phyloP scores from a whole-genome alignment of 2,797 vertebrate genomes.

The Salarias fasciatus region DNA sequence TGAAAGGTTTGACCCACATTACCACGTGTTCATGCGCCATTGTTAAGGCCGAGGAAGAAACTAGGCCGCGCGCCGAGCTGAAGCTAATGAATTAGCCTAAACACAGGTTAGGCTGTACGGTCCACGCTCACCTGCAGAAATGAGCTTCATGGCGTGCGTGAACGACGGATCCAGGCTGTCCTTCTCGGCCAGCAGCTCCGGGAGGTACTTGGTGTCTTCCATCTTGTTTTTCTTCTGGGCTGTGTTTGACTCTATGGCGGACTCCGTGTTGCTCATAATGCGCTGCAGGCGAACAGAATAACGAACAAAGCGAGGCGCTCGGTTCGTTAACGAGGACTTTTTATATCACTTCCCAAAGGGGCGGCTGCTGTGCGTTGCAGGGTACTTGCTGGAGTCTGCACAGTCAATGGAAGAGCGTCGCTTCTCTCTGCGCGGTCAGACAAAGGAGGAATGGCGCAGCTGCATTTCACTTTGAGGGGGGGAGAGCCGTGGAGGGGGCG shows the following conservation, averaged over 20 bases:
- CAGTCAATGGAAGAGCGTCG: too few species aligned
- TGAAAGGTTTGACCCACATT: constrained; percentile 14
- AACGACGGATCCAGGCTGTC: constrained; percentile 97
- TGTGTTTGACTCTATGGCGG: constrained; percentile 40
- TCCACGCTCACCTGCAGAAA: constrained; percentile 85
- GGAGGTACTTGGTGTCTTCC: constrained; percentile 95
- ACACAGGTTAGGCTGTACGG: background rate
- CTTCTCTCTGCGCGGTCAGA: constrained; percentile 43
- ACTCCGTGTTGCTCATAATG: constrained; percentile 46
- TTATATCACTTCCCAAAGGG: too few species aligned
- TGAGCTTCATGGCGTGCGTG: constrained; percentile 95
- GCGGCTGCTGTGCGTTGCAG: too few species aligned
- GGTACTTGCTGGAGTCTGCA: too few species aligned
- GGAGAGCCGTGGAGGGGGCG: background rate
- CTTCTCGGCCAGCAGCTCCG: constrained; percentile 96
- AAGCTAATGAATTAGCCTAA: background rate
- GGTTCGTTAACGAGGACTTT: too few species aligned
- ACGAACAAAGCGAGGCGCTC: background rate
- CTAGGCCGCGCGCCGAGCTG: constrained; percentile 23
- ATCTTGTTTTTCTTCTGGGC: constrained; percentile 79
- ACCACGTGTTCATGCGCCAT: constrained; percentile 66
- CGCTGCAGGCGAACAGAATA: background rate
- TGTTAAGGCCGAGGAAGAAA: constrained; percentile 39
- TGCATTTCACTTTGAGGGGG: constrained; percentile 53
- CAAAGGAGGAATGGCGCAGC: constrained; percentile 76